Evolutionary conservation across 2,888 invertebrate genomes (phyloP).

Genomic region (Watsonalla cultraria): DNA sequence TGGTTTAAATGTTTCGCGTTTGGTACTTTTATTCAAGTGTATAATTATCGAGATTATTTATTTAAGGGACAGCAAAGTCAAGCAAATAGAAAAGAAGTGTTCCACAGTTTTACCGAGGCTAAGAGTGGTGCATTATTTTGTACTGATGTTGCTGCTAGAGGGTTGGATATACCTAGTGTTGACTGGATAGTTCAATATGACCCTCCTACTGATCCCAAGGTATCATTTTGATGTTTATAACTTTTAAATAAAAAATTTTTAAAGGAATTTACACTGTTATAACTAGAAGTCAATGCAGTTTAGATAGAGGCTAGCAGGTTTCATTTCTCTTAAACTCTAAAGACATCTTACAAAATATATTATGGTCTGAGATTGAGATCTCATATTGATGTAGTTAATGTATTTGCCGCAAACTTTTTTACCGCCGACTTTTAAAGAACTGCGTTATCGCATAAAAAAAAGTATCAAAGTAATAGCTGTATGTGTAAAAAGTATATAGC

Average conservation of each 20-base stretch:
- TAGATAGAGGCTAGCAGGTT: too few species aligned
- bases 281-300: too few species aligned
- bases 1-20: neutral
- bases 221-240: constrained; percentile 42
- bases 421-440: too few species aligned
- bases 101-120: constrained; percentile 96
- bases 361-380: too few species aligned
- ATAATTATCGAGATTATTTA: neutral
- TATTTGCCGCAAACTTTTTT: too few species aligned
- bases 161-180: constrained; percentile 96
- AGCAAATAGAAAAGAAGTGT: constrained; percentile 95
- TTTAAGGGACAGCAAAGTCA: constrained; percentile 97
- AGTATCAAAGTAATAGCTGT: too few species aligned
- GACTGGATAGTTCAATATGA: constrained; percentile 99
- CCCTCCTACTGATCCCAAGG: constrained; percentile 98
- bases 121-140: constrained; percentile 93
- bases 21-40: constrained; percentile 2
- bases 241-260: neutral
- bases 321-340: too few species aligned
- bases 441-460: too few species aligned
- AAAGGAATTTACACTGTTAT: too few species aligned
- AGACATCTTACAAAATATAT: too few species aligned
- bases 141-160: constrained; percentile 98
- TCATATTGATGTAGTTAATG: too few species aligned
- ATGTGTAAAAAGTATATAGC: too few species aligned